A percentile compares a stretch with the other conserved stretches of the same genome.
Evolutionary conservation across 2,113 vertebrate species (phyloP).

Genomic region (Arothron firmamentum): DNA sequence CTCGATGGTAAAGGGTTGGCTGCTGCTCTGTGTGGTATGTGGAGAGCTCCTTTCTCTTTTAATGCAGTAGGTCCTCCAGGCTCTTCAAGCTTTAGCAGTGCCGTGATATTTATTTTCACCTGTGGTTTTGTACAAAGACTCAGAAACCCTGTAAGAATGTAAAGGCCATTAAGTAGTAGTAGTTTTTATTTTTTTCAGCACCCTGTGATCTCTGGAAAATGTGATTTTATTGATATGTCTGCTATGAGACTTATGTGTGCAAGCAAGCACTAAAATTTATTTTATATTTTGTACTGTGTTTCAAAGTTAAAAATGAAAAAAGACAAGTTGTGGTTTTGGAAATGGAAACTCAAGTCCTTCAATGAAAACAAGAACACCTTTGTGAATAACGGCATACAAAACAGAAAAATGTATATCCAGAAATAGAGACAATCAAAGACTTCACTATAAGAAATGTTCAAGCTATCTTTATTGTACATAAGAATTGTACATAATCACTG

Average conservation of each 20-base stretch:
- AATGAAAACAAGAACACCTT: constrained; percentile 61
- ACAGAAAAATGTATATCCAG: constrained; percentile 78
- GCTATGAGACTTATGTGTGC: constrained; percentile 67
- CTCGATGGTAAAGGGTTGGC: constrained; percentile 67
- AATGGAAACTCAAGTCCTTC: constrained; percentile 56
- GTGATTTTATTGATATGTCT: constrained; percentile 75
- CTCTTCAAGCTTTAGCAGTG: constrained; percentile 78
- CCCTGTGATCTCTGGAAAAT: constrained; percentile 75
- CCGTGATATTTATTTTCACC: constrained; percentile 85
- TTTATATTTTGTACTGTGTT: constrained; percentile 76
- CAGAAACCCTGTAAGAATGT: constrained; percentile 82
- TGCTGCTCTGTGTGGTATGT: constrained; percentile 53
- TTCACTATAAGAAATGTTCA: constrained; percentile 88
- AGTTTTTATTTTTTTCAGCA: constrained; percentile 63
- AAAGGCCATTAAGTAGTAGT: constrained; percentile 81
- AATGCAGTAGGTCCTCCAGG: constrained; percentile 68
- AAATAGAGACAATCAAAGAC: constrained; percentile 96
- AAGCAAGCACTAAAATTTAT: constrained; percentile 70
- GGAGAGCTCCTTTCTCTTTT: constrained; percentile 57
- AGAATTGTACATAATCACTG: constrained; percentile 98
- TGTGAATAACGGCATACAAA: constrained; percentile 75
- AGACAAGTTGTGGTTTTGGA: constrained; percentile 65
- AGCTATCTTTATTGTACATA: constrained; percentile 96
- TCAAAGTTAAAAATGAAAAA: constrained; percentile 62
- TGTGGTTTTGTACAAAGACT: constrained; percentile 84